Percentiles rank a stretch among this genome's conserved stretches.
These are phyloP conservation scores for Columbina picui DNA, from an alignment of 2,113 vertebrate genomes.

Conservation along the genomic window DNA sequence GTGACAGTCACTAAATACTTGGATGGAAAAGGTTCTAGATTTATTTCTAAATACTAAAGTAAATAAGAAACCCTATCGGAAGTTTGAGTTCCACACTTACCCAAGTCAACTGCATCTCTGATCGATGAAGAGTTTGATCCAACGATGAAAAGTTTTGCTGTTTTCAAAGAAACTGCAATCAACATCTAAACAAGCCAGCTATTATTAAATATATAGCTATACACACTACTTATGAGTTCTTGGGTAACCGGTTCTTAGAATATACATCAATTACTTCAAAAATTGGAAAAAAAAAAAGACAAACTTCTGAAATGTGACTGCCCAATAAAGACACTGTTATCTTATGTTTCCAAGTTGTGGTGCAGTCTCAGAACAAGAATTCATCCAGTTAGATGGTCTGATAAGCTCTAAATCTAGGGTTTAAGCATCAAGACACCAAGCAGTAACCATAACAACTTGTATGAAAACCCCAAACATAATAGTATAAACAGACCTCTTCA, in stretches of 20 bases:
- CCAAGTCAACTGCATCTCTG: conserved; percentile 88
- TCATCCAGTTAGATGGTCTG: background rate
- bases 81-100: conserved; percentile 77
- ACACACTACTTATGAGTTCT: background rate
- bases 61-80: background rate
- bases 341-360: background rate
- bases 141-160: conserved; percentile 93
- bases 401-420: background rate
- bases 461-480: background rate
- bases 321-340: background rate
- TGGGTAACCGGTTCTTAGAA: background rate
- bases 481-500: conserved; percentile 20
- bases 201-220: background rate
- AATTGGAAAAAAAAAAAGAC: accelerated
- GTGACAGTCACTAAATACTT: background rate
- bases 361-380: background rate
- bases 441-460: background rate
- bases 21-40: background rate
- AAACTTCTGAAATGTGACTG: background rate
- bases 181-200: background rate
- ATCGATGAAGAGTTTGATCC: conserved; percentile 85
- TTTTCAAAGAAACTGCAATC: conserved; percentile 57
- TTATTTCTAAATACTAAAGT: background rate
- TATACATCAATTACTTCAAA: background rate
- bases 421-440: background rate